Conservation (phyloP, 2,888 invertebrate genomes). For the Octonoba sinensis region DNA sequence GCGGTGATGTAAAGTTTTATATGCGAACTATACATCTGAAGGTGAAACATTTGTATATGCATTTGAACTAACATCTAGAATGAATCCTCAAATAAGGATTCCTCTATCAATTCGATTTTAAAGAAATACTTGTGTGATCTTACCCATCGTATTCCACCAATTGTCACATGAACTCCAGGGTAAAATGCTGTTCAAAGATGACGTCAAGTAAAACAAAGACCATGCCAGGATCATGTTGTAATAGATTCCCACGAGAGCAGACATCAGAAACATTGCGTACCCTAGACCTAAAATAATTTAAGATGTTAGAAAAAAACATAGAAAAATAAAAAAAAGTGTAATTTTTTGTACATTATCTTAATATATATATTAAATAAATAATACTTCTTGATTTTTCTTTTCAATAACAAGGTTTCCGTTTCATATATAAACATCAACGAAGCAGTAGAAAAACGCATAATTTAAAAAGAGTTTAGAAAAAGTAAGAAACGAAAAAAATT, state of each 20-base stretch:
- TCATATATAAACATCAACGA: too few species aligned
- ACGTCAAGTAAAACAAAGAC: conserved; percentile 74
- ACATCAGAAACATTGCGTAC: conserved; percentile 75
- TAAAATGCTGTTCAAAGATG: conserved; percentile 71
- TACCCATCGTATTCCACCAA: conserved; percentile 72
- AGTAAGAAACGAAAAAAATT: too few species aligned
- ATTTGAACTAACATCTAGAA: too few species aligned
- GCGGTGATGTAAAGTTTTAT: too few species aligned
- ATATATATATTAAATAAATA: background rate
- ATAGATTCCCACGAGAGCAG: conserved; percentile 74
- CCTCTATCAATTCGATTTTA: too few species aligned
- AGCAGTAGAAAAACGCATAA: too few species aligned
- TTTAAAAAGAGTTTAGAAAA: too few species aligned
- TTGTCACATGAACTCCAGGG: conserved; percentile 73
- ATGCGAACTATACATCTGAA: too few species aligned
- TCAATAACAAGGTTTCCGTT: too few species aligned
- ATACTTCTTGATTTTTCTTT: background rate
- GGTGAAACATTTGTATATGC: too few species aligned
- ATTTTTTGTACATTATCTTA: background rate
- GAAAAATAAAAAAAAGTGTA: background rate
- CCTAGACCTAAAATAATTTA: conserved; percentile 72
- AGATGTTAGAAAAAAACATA: background rate
- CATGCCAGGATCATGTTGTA: conserved; percentile 75
- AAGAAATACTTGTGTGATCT: background rate
- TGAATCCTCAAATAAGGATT: too few species aligned